These are phyloP conservation scores for Calliphora vicina DNA, from an alignment of 1,140 invertebrate genomes.

Conservation along the genomic window DNA sequence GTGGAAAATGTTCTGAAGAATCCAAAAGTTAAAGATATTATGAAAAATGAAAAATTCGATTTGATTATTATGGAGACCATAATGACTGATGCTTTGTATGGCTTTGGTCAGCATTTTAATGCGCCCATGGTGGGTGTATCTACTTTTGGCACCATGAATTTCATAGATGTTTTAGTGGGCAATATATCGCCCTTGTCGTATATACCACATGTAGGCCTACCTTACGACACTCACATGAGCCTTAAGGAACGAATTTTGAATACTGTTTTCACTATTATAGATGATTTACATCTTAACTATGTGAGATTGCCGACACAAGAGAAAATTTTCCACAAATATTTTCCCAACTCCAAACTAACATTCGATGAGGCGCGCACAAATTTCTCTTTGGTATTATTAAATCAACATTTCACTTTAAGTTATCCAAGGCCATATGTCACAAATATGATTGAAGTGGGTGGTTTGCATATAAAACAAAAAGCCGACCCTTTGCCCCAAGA, in stretches of 20 bases:
- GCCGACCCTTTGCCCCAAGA: conserved; percentile 61
- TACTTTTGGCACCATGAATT: conserved; percentile 47
- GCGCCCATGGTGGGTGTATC: conserved; percentile 48
- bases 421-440: conserved; percentile 65
- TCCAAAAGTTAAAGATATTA: conserved; percentile 43
- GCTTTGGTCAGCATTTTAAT: conserved; percentile 26
- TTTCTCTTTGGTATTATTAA: conserved; percentile 65
- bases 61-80: conserved; percentile 48
- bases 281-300: conserved; percentile 8
- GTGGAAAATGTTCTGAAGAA: conserved; percentile 44
- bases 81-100: conserved; percentile 20
- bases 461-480: conserved; percentile 64
- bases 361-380: conserved; percentile 57
- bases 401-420: conserved; percentile 66
- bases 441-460: conserved; percentile 69
- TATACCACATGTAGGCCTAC: conserved; percentile 52
- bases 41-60: conserved; percentile 44
- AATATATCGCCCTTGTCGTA: conserved; percentile 56
- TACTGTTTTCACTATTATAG: conserved; percentile 32
- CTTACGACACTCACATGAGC: conserved; percentile 59
- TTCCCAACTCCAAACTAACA: conserved; percentile 60
- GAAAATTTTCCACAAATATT: conserved; percentile 51
- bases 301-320: conserved; percentile 47
- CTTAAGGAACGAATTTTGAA: conserved; percentile 63
- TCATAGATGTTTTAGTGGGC: conserved; percentile 46